These are phyloP conservation scores for Cistogaster globosa DNA, from an alignment of 2,888 invertebrate species.

Conservation along the genomic window DNA sequence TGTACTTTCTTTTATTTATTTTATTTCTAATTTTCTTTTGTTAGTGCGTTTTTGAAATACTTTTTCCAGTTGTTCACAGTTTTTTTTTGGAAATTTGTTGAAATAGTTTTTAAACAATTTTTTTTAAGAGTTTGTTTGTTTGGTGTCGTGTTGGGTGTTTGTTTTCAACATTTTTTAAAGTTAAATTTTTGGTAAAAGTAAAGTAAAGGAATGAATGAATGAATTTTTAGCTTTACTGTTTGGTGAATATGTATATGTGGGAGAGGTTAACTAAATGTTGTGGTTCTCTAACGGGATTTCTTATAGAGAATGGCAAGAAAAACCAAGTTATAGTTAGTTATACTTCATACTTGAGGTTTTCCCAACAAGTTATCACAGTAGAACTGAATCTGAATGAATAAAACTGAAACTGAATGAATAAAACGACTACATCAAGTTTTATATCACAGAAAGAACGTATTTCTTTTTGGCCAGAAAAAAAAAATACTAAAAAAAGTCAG, in stretches of 20 bases:
- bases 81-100: slow-evolving; percentile 39
- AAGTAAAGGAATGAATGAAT: neutral
- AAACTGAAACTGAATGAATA: no score
- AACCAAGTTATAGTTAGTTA: no score
- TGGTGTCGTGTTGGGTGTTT: neutral
- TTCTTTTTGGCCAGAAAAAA: no score
- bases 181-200: neutral
- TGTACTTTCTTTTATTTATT: neutral
- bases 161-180: slow-evolving; percentile 13
- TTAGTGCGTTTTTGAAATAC: slow-evolving; percentile 10
- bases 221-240: neutral
- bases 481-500: no score
- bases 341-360: no score
- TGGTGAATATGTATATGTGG: neutral
- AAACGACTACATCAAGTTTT: no score
- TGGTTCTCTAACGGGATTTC: no score
- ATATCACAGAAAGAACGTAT: no score
- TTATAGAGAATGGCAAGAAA: no score
- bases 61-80: neutral
- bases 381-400: no score
- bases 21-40: neutral
- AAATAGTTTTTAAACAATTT: slow-evolving; percentile 39
- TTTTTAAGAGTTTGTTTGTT: neutral
- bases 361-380: no score
- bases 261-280: slow-evolving; percentile 4